These are phyloP conservation scores for Sapayoa aenigma DNA, from an alignment of 2,113 vertebrate species.

Conservation along the genomic window DNA sequence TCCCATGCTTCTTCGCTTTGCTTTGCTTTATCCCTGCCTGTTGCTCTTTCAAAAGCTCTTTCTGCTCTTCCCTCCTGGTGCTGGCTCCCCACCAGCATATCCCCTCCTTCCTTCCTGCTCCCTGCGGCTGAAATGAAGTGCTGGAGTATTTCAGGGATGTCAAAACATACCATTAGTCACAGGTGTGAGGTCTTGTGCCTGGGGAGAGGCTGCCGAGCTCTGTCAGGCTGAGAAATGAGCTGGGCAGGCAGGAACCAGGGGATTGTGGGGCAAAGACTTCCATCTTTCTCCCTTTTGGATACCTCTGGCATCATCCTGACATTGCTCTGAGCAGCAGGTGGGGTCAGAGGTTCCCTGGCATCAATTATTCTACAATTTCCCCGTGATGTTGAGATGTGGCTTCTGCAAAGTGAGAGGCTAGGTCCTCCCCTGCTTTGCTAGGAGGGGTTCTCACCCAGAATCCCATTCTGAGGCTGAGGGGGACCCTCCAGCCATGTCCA, in stretches of 20 bases:
- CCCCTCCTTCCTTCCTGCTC: conserved; percentile 45
- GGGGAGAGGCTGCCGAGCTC: conserved; percentile 26
- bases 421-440: background rate
- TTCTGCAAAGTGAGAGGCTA: background rate
- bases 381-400: background rate
- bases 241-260: background rate
- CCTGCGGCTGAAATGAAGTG: conserved; percentile 27
- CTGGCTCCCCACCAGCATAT: background rate
- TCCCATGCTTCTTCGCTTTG: background rate
- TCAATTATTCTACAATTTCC: rapidly evolving
- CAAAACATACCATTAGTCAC: conserved; percentile 62
- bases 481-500: rapidly evolving
- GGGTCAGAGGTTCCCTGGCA: background rate
- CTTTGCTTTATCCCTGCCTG: background rate
- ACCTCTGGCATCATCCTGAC: background rate
- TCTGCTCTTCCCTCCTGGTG: background rate
- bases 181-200: conserved; percentile 2
- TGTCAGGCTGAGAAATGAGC: background rate
- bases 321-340: background rate
- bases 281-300: rapidly evolving
- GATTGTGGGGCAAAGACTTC: rapidly evolving
- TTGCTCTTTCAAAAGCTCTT: background rate
- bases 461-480: background rate
- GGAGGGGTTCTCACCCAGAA: background rate
- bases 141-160: conserved; percentile 63